A percentile compares a stretch with the other conserved stretches of the same genome.
phyloP scores from a whole-genome alignment of 2,113 vertebrate genomes.

The Pseudorectes ferrugineus region DNA sequence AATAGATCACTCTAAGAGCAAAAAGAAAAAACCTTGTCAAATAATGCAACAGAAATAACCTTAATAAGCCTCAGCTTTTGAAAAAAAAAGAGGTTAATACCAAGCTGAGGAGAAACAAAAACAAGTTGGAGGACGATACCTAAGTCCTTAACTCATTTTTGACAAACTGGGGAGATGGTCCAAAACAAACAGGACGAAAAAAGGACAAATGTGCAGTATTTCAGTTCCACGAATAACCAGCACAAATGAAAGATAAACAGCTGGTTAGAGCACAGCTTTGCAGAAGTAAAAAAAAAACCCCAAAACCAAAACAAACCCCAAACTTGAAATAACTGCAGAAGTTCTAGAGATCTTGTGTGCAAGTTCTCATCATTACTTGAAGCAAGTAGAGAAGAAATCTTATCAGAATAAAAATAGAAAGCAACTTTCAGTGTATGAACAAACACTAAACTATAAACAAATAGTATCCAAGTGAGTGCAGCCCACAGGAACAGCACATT shows the following conservation, averaged over 20 bases:
- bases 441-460: background rate
- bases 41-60: background rate
- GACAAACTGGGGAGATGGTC: background rate
- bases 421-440: background rate
- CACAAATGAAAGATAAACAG: background rate
- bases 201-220: background rate
- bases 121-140: background rate
- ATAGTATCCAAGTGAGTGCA: background rate
- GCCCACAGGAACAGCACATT: background rate
- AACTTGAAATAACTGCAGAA: background rate
- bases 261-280: background rate
- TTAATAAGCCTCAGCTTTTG: background rate
- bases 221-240: background rate
- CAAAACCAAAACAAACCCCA: background rate
- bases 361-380: background rate
- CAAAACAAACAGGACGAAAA: constrained; percentile 10
- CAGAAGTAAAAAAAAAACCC: background rate
- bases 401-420: background rate
- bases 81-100: background rate
- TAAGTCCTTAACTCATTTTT: background rate
- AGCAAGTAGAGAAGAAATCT: background rate
- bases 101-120: background rate
- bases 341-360: background rate
- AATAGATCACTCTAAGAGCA: background rate
- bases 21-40: background rate